Conservation (phyloP, 1,140 invertebrate genomes). For the Papilio polyxenes region DNA sequence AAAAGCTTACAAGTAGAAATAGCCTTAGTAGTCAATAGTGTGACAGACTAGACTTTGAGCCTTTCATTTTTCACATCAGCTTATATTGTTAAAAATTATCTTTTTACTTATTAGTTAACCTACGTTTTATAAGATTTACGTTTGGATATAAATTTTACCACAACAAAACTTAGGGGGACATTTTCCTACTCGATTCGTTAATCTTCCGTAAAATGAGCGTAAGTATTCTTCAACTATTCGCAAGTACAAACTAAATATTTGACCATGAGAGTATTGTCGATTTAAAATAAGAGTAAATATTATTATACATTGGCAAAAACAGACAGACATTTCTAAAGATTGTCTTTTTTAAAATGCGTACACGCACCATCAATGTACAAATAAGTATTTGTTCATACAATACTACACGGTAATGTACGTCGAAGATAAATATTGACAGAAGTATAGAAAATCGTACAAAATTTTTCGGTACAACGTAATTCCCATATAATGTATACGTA, state of each 20-base stretch:
- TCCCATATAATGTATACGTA: background rate
- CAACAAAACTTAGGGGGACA: background rate
- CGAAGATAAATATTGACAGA: constrained; percentile 20
- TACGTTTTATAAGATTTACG: too few relatives aligned
- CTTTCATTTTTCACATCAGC: too few relatives aligned
- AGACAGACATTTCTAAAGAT: background rate
- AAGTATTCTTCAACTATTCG: constrained; percentile 9
- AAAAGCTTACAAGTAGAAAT: background rate
- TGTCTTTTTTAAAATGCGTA: background rate
- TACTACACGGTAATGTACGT: constrained; percentile 30
- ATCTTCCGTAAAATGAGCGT: constrained; percentile 7
- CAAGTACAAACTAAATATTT: constrained; percentile 16
- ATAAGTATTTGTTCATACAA: constrained; percentile 13
- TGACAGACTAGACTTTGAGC: too few relatives aligned
- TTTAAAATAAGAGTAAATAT: constrained; percentile 1
- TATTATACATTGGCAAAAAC: background rate
- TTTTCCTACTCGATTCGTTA: constrained; percentile 6
- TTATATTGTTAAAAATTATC: too few relatives aligned
- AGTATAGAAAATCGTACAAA: constrained; percentile 6
- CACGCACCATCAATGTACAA: background rate
- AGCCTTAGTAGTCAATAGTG: background rate
- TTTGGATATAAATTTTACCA: background rate
- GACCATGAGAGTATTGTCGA: background rate
- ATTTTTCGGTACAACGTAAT: constrained; percentile 21
- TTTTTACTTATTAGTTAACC: too few relatives aligned